Base-by-base conservation (phyloP, 2,888 invertebrate genomes). In the Drosophila fulvimacula region DNA sequence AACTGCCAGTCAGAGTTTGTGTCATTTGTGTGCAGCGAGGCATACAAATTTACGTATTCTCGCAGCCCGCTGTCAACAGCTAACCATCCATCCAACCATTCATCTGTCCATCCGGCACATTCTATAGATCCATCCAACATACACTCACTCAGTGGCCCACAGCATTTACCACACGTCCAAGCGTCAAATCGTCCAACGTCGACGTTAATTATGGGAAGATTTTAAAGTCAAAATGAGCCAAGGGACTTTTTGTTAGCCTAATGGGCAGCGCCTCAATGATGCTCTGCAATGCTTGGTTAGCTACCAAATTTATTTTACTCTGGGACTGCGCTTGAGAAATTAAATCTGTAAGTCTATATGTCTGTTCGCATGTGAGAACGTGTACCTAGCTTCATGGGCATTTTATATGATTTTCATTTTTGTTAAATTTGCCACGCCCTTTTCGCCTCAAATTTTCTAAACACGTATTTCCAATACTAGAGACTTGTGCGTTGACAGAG, bases 141-240 rank as follows among this genome's bases (percentile, higher is more conserved):
- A 55, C 63, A 71, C 55, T 62, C 63, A 71, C 55, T 62, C 59
- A 61, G 38, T 27, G 57, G 48, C 63, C 32, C 24, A 44, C 59
- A 65, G 58, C 79, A 58, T 61, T 71, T 27, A 53, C 51, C 36
- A 36, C 36, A 36, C 56, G 21, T 19, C 30, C 30, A 17, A 48
- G 6, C 32, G 61, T 67, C 46, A 19, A 27, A 63, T 24, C n/a
- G 63, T 63, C 52, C 56, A 49, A 64, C 64, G 70, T 65, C 65
- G 62, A 69, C 79, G 89, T 85, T 85, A 85, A 85, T 85, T 85
- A 85, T 85, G 85, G 87, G 89, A 85, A 85, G 85, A 88, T 86
- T 86, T 86, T 39, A 67, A 74, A 73, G 75, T 76, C 88, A 81
- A 82, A 85, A 88, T 88, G 88, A 82, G 81, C 67, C 73, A 82